Base-by-base conservation (phyloP, 1,140 invertebrate species). In the Apis laboriosa region DNA sequence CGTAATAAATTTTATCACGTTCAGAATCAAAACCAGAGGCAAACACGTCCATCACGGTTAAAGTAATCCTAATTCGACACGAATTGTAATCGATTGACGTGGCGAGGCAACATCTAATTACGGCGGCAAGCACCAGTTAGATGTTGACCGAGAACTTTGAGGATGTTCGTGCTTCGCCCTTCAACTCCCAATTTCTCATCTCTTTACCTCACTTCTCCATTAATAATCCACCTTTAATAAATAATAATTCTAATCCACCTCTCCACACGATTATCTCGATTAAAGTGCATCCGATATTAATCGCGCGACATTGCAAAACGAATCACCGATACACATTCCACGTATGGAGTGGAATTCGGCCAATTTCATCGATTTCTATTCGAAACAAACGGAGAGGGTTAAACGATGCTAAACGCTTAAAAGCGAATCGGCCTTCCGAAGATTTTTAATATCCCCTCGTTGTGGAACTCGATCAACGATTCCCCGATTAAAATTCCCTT, bases 21-120 rank as follows among this genome's bases (percentile, higher is more conserved):
- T 28, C 34, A 7, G 34, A 43, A 43, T 43, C 34, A 3, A 43
- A 43, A 43, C 4, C 34, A 43, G 34, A 43, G 34, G 34, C 34
- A 43, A 4, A 43, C 34, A 43, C 34, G 34, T 43, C 34, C 34
- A 43, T 43, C 34, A 43, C 34, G 34, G 67, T 2, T n/a, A n/a
- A 49, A 70, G 67, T 70, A 70, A 70, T 71, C 15, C 49, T 15
- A 51, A 71, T 71, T 43, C 17, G 70, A 55, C 15, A 51, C 15
- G 49, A 71, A 71, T 71, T 24, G 68, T 9, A 28, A 72, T 72
- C 70, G 70, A 71, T 71, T 12, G 51, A 15, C 7, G 13, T 13
- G 49, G 15, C 51, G 13, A 12, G 15, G 70, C 51, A 53, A 51
- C 68, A 71, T 71, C 43, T 71, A 72, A 72, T 72, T 72, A 72